A percentile compares a stretch with the other conserved stretches of the same genome.
Conservation (phyloP, 2,113 vertebrate species). For the Corvus moneduloides region DNA sequence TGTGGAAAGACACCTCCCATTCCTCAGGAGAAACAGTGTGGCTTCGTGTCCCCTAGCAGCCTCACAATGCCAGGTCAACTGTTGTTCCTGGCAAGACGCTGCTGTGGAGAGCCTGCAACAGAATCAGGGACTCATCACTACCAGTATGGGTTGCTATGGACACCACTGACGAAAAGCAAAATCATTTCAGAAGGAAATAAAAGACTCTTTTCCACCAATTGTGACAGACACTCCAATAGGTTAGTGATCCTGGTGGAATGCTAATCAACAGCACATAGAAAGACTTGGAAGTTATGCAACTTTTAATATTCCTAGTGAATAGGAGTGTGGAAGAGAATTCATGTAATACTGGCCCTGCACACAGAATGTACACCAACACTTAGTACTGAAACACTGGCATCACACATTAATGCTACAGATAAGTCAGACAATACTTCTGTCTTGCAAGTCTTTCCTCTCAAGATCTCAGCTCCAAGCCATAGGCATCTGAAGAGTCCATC, state of each 20-base stretch:
- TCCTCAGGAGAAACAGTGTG: neutral
- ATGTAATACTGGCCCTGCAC: neutral
- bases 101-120: conserved; percentile 47
- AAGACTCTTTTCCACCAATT: conserved; percentile 43
- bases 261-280: conserved; percentile 55
- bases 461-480: neutral
- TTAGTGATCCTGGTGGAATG: conserved; percentile 60
- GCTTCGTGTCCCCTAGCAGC: conserved; percentile 32
- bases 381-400: neutral
- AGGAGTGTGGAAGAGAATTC: neutral
- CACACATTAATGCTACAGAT: neutral
- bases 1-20: neutral
- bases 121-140: conserved; percentile 55
- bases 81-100: conserved; percentile 48
- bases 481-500: conserved; percentile 1
- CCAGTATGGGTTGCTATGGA: conserved; percentile 58
- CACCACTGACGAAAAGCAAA: conserved; percentile 63
- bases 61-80: conserved; percentile 18
- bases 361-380: neutral
- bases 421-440: neutral
- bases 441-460: neutral
- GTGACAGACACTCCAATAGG: conserved; percentile 44
- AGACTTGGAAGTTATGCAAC: conserved; percentile 16
- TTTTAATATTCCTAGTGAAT: neutral
- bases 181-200: conserved; percentile 65